These are phyloP conservation scores for Cottoperca gobio DNA, from an alignment of 2,797 vertebrate genomes.

Conservation along the genomic window DNA sequence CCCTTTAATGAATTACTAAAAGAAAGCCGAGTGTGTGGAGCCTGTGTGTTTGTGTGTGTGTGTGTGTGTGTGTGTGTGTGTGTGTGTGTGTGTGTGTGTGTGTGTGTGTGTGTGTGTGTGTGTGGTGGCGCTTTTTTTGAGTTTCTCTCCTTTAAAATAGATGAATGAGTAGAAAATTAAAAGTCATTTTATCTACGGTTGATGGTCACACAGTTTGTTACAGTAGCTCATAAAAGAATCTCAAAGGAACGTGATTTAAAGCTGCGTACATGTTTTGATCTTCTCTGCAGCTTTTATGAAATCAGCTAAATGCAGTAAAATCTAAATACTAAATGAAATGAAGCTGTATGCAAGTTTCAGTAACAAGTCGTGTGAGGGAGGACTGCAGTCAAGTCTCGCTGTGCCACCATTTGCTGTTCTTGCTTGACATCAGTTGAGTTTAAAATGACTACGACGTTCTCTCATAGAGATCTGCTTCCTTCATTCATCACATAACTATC, in stretches of 20 bases:
- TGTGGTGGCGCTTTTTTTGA: background rate
- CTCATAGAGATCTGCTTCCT: too few species aligned
- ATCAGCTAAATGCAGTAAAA: background rate
- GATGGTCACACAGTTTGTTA: too few species aligned
- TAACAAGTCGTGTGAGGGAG: too few species aligned
- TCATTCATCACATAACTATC: too few species aligned
- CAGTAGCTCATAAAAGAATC: too few species aligned
- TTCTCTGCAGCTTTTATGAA: background rate
- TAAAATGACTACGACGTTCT: too few species aligned
- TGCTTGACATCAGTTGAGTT: too few species aligned
- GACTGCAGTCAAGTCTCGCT: too few species aligned
- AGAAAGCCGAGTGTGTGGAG: slow-evolving; percentile 5
- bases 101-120: slow-evolving; percentile 1
- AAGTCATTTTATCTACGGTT: too few species aligned
- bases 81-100: background rate
- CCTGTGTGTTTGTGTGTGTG: background rate
- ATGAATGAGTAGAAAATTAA: slow-evolving; percentile 8
- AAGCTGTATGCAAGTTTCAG: too few species aligned
- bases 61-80: background rate
- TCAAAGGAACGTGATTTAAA: background rate
- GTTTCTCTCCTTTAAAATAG: background rate
- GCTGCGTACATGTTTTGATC: background rate
- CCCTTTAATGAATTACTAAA: slow-evolving; percentile 31
- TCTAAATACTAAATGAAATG: background rate
- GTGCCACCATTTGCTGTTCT: too few species aligned